Conservation (phyloP, 2,888 invertebrate species). For the Andrena praecox region DNA sequence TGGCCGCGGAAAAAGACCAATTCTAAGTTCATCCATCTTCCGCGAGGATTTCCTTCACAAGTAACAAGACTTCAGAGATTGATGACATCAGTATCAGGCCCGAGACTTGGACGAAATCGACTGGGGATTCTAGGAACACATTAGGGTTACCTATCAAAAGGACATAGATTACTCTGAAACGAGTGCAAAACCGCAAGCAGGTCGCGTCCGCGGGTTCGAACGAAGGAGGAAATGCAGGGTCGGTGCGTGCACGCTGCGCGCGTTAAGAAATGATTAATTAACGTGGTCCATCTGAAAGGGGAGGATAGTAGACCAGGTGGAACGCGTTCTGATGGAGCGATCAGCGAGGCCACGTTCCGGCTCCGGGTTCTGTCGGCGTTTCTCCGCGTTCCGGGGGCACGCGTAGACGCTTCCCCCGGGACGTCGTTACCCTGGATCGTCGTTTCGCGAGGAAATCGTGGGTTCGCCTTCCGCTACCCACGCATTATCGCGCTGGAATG, state of each 20-base stretch:
- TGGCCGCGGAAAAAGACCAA: neutral
- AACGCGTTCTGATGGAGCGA: conserved; percentile 13
- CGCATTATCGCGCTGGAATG: conserved; percentile 61
- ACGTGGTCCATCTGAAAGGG: neutral
- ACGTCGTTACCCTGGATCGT: conserved; percentile 41
- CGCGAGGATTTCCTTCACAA: neutral
- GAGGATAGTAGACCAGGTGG: neutral
- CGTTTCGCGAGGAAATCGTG: conserved; percentile 51
- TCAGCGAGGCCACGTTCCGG: neutral
- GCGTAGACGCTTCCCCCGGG: conserved; percentile 34
- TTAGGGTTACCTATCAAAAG: neutral
- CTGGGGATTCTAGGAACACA: neutral
- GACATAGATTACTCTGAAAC: neutral
- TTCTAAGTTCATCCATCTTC: neutral
- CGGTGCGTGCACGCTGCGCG: neutral
- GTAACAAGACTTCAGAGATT: neutral
- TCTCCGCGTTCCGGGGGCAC: conserved; percentile 16
- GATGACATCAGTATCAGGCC: neutral
- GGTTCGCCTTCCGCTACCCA: conserved; percentile 62
- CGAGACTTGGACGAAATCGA: neutral
- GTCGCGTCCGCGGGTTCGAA: neutral
- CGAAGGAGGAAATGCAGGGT: conserved; percentile 1
- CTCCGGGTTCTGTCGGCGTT: conserved; percentile 8
- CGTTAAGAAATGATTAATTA: conserved; percentile 10
- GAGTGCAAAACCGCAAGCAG: conserved; percentile 8